Evolutionary conservation across 2,113 vertebrate species (phyloP).

Genomic region (Desmodus rotundus): DNA sequence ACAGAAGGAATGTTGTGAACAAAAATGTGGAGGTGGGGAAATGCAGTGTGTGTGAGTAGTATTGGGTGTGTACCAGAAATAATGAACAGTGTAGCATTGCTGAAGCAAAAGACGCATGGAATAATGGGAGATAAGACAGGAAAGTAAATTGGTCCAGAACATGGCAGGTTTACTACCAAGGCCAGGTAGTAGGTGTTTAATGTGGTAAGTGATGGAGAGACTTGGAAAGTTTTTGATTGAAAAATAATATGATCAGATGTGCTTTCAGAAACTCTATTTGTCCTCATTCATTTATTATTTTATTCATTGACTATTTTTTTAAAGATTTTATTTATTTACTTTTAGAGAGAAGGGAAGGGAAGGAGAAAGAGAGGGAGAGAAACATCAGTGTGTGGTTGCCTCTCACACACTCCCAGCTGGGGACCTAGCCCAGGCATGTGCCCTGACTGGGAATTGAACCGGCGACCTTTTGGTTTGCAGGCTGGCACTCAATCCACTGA

Average conservation of each 20-base stretch:
- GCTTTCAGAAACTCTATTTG: constrained; percentile 8
- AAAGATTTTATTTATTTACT: too few relatives aligned
- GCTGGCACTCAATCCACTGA: background rate
- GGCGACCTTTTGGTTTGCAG: too few relatives aligned
- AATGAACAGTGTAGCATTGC: background rate
- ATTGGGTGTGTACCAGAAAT: background rate
- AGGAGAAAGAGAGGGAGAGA: background rate
- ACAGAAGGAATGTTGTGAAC: background rate
- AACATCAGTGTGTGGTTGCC: background rate
- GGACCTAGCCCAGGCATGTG: too few relatives aligned
- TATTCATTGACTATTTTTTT: background rate
- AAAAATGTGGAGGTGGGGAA: constrained; percentile 8
- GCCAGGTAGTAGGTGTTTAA: background rate
- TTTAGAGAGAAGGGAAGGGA: too few relatives aligned
- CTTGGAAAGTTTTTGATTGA: background rate
- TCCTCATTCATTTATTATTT: background rate
- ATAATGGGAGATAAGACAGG: background rate
- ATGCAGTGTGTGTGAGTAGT: background rate
- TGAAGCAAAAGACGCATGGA: background rate
- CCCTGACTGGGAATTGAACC: too few relatives aligned
- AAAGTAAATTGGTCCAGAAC: background rate
- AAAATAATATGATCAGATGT: background rate
- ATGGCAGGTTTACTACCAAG: background rate
- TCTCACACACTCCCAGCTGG: background rate
- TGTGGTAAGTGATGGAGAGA: background rate